Percentiles rank a stretch among this genome's conserved stretches.
These are phyloP conservation scores for Bettongia penicillata DNA, from an alignment of 2,113 vertebrate genomes.

Conservation along the genomic window DNA sequence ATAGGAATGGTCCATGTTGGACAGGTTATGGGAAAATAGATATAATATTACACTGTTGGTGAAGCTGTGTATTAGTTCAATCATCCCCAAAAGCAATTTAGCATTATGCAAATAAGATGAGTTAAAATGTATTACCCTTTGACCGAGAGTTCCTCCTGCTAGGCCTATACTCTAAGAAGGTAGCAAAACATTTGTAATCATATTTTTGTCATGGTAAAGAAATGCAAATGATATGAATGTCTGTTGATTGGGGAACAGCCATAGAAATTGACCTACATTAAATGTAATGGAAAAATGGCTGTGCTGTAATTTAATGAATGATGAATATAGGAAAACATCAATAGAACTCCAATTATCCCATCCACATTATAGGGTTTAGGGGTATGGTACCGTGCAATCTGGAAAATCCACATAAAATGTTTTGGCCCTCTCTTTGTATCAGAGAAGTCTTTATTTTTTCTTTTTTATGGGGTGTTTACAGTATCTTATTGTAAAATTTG, in stretches of 20 bases:
- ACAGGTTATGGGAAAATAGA: neutral
- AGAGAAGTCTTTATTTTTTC: no score
- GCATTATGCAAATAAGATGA: neutral
- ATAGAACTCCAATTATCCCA: no score
- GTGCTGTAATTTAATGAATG: neutral
- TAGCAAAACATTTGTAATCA: neutral
- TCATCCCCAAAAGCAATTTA: neutral
- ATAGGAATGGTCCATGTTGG: neutral
- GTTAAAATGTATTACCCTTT: neutral
- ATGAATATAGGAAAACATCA: neutral
- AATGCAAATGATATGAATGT: neutral
- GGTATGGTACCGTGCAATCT: no score
- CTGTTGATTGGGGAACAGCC: neutral
- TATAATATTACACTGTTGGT: neutral
- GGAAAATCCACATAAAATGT: no score
- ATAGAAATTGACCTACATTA: neutral
- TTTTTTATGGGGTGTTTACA: no score
- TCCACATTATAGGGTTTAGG: no score
- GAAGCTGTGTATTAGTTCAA: neutral
- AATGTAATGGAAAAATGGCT: neutral
- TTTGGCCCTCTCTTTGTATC: no score
- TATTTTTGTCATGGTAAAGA: neutral
- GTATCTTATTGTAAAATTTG: no score
- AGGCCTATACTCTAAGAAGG: neutral
- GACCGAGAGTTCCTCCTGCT: neutral